These are phyloP conservation scores for pig (Sus scrofa) DNA, from an alignment of 2,113 vertebrate species.

Conservation along the genomic window DNA sequence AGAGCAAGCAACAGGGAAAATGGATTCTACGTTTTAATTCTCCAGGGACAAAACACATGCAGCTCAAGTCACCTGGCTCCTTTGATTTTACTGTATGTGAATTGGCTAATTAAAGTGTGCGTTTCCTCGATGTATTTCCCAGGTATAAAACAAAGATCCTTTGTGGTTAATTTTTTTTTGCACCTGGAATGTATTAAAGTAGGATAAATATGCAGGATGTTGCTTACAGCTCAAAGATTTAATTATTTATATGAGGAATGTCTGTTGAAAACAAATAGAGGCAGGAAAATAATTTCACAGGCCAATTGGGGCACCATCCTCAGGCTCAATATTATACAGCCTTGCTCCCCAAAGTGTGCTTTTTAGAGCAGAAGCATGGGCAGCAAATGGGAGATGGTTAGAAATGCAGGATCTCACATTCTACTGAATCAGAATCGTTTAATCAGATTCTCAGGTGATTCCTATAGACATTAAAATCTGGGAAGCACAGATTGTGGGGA, in stretches of 20 bases:
- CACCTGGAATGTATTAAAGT: constrained; percentile 32
- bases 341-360: no score
- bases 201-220: neutral
- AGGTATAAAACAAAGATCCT: constrained; percentile 34
- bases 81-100: constrained; percentile 25
- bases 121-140: constrained; percentile 15
- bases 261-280: constrained; percentile 35
- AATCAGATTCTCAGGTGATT: neutral
- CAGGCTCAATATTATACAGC: neutral
- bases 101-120: constrained; percentile 53
- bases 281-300: neutral
- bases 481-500: neutral
- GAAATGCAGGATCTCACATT: neutral
- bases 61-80: neutral
- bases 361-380: neutral
- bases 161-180: constrained; percentile 16
- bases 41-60: constrained; percentile 45
- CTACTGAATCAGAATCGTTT: neutral
- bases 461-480: neutral
- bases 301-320: neutral
- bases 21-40: constrained; percentile 29
- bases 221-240: constrained; percentile 35
- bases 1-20: constrained; percentile 12
- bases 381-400: neutral
- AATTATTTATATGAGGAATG: constrained; percentile 62